A percentile compares a stretch with the other conserved stretches of the same genome.
phyloP scores from a whole-genome alignment of 2,888 invertebrate species.

The Stratiomys singularior region DNA sequence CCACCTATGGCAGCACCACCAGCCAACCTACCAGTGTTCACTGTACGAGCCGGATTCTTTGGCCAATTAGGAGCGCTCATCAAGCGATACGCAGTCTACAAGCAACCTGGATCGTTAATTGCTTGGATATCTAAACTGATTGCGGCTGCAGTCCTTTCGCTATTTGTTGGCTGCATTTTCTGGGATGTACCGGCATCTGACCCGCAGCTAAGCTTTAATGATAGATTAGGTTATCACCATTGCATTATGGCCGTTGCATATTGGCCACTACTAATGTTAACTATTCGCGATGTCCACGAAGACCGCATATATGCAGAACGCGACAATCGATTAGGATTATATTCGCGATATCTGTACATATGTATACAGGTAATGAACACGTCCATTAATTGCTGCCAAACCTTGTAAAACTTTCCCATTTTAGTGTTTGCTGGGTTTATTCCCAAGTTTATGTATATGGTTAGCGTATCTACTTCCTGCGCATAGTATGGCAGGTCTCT shows the following conservation, averaged over 20 bases:
- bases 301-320: constrained; percentile 76
- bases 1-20: constrained; percentile 76
- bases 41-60: constrained; percentile 73
- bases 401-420: constrained; percentile 53
- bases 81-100: constrained; percentile 73
- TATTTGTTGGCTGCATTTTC: constrained; percentile 86
- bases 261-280: constrained; percentile 80
- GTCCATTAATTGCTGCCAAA: constrained; percentile 2
- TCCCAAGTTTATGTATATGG: constrained; percentile 83
- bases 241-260: constrained; percentile 79
- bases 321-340: constrained; percentile 83
- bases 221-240: constrained; percentile 88
- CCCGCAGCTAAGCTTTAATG: constrained; percentile 77
- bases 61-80: constrained; percentile 76
- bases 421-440: constrained; percentile 81
- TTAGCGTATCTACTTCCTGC: constrained; percentile 87
- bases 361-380: constrained; percentile 76
- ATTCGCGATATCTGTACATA: constrained; percentile 81
- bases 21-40: constrained; percentile 75
- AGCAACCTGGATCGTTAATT: constrained; percentile 85
- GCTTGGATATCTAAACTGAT: constrained; percentile 82
- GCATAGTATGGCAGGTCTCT: constrained; percentile 87
- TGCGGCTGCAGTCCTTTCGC: constrained; percentile 82
- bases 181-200: constrained; percentile 88
- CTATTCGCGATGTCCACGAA: constrained; percentile 64